phyloP scores from a whole-genome alignment of 2,113 vertebrate species.

The Sphyrna mokarran region DNA sequence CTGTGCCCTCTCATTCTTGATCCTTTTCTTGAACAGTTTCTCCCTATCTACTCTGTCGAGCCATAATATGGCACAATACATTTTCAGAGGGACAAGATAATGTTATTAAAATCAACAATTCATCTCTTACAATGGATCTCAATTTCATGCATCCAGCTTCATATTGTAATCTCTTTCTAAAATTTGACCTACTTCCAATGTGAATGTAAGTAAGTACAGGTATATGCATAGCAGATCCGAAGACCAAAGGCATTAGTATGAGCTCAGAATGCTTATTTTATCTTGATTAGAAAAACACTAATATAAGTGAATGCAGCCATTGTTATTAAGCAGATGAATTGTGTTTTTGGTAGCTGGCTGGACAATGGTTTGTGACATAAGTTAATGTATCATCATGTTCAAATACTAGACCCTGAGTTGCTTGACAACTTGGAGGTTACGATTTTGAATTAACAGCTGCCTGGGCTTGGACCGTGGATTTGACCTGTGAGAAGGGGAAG shows the following conservation, averaged over 20 bases:
- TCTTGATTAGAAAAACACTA: neutral
- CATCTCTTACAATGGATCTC: neutral
- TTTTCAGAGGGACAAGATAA: neutral
- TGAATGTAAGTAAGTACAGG: neutral
- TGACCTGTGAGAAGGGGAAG: neutral
- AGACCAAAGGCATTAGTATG: neutral
- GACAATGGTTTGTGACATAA: neutral
- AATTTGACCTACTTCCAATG: neutral
- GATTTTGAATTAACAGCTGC: neutral
- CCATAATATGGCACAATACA: neutral
- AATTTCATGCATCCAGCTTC: neutral
- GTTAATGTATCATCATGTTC: neutral
- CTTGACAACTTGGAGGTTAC: neutral
- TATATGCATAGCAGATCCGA: neutral
- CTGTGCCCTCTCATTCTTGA: too few species aligned
- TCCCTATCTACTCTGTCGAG: too few species aligned
- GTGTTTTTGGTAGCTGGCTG: neutral
- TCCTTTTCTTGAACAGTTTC: too few species aligned
- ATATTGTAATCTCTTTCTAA: neutral
- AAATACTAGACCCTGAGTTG: neutral
- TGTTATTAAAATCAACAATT: neutral
- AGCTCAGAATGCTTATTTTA: neutral
- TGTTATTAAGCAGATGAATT: neutral
- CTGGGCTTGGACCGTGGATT: neutral
- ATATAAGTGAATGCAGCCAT: neutral